Evolutionary conservation across 2,797 vertebrate species (phyloP).

Genomic region (Esox masquinongy): DNA sequence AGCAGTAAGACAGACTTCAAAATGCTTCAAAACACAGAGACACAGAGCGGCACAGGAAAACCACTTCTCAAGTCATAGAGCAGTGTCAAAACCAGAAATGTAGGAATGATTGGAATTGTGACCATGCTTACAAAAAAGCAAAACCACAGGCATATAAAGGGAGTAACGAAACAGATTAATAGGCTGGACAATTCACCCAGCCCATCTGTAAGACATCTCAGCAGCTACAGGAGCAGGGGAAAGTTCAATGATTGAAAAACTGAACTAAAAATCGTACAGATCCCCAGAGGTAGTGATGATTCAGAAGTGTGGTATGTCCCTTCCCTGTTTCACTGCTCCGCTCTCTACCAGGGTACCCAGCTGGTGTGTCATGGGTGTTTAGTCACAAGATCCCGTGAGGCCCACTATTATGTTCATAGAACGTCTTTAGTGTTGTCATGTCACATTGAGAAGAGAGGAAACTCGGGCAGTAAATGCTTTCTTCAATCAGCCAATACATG

Average conservation of each 20-base stretch:
- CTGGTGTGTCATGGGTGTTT: not conserved
- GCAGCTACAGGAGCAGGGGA: not conserved
- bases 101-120: slow-evolving; percentile 49
- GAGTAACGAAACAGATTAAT: slow-evolving; percentile 13
- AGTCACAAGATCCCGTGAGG: not conserved
- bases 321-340: not conserved
- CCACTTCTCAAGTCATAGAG: slow-evolving; percentile 23
- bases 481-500: not conserved
- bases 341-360: not conserved
- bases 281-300: not conserved
- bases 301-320: not conserved
- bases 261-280: not conserved
- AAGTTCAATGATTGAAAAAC: not conserved
- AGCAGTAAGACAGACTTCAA: slow-evolving; percentile 11
- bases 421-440: not conserved
- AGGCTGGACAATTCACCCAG: not conserved
- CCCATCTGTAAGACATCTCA: not conserved
- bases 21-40: not conserved
- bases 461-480: not conserved
- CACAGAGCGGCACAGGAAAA: slow-evolving; percentile 23
- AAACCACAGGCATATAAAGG: slow-evolving; percentile 25
- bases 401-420: not conserved
- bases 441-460: not conserved
- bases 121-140: slow-evolving; percentile 33
- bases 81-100: slow-evolving; percentile 38